Evolutionary conservation across 2,113 vertebrate genomes (phyloP).

Genomic region (human (Homo sapiens)): DNA sequence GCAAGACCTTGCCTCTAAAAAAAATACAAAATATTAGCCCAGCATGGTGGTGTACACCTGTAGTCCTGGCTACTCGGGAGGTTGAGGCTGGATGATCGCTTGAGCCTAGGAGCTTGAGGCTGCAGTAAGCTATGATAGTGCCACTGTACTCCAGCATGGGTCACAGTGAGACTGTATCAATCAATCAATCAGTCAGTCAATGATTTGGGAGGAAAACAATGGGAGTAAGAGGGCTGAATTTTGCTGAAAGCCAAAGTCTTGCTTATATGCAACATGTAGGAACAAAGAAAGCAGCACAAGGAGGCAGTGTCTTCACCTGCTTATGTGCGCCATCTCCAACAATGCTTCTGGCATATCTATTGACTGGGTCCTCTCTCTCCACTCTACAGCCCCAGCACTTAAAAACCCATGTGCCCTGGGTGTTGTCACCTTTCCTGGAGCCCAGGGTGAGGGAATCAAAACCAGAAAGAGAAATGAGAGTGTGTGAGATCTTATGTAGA

Average conservation of each 20-base stretch:
- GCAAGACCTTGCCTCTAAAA: no score
- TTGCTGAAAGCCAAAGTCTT: neutral
- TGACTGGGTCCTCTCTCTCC: neutral
- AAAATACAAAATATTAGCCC: no score
- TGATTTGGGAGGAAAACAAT: neutral
- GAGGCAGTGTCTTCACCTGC: neutral
- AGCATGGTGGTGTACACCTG: no score
- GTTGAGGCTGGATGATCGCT: no score
- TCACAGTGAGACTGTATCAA: no score
- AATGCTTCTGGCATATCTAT: neutral
- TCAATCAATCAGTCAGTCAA: neutral
- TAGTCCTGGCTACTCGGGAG: no score
- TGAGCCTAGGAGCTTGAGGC: no score
- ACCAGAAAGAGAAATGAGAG: neutral
- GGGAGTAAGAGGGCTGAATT: neutral
- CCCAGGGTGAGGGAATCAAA: neutral
- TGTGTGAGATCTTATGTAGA: neutral
- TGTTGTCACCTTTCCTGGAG: neutral
- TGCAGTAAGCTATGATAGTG: no score
- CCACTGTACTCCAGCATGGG: no score
- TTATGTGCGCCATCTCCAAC: rapidly evolving
- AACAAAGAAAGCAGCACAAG: neutral
- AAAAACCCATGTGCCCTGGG: neutral
- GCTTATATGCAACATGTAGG: rapidly evolving
- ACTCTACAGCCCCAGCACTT: neutral